Evolutionary conservation across 2,113 vertebrate genomes (phyloP).

Genomic region (Nerophis ophidion): DNA sequence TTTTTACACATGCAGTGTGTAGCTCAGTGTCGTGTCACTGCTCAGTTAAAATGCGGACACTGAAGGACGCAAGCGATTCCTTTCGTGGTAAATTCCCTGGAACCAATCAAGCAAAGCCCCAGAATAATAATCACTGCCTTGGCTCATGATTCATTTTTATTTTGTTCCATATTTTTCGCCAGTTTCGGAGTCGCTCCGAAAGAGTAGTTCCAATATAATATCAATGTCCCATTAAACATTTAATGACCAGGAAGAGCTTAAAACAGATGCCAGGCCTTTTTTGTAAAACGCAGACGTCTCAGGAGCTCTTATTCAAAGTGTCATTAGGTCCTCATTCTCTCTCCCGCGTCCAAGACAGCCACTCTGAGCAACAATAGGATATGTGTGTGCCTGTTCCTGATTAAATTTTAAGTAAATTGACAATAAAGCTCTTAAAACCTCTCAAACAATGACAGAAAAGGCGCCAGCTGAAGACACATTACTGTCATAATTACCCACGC

Average conservation of each 20-base stretch:
- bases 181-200: slow-evolving; percentile 66
- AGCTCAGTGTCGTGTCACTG: slow-evolving; percentile 41
- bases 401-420: slow-evolving; percentile 47
- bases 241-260: slow-evolving; percentile 75
- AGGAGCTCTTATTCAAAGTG: slow-evolving; percentile 52
- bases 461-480: slow-evolving; percentile 38
- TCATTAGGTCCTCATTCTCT: slow-evolving; percentile 21
- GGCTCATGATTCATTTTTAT: slow-evolving; percentile 73
- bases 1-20: slow-evolving; percentile 23
- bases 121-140: slow-evolving; percentile 67
- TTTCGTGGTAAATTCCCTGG: slow-evolving; percentile 71
- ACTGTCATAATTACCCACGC: slow-evolving; percentile 37
- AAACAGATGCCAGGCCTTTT: slow-evolving; percentile 72
- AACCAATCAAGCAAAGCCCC: slow-evolving; percentile 70
- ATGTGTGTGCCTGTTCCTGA: slow-evolving; percentile 15
- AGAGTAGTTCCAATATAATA: slow-evolving; percentile 72
- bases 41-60: slow-evolving; percentile 64
- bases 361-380: slow-evolving; percentile 23
- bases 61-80: slow-evolving; percentile 69
- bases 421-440: slow-evolving; percentile 40
- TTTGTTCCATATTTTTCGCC: slow-evolving; percentile 63
- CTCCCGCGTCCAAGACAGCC: slow-evolving; percentile 5
- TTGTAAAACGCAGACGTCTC: slow-evolving; percentile 47
- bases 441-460: slow-evolving; percentile 47
- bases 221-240: slow-evolving; percentile 79